Percentiles rank a stretch among this genome's conserved stretches.
Conservation (phyloP, 1,140 invertebrate species). For the Drosophila ambigua region DNA sequence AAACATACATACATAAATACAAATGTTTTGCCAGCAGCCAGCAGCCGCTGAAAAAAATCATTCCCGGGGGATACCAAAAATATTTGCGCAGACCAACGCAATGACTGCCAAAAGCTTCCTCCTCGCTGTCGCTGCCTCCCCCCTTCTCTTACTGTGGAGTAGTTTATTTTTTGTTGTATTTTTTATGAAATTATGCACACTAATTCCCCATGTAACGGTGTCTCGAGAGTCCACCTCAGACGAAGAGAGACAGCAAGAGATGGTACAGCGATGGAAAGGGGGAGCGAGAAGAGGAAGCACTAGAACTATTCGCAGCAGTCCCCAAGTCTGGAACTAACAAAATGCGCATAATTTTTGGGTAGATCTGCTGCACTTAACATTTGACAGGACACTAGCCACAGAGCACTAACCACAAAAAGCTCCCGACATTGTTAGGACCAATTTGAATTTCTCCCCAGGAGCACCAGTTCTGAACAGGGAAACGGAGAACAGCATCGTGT, state of each 20-base stretch:
- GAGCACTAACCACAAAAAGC: slow-evolving; percentile 10
- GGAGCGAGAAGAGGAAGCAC: not conserved
- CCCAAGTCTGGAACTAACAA: slow-evolving; percentile 25
- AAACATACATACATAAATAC: slow-evolving; percentile 1
- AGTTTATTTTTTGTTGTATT: slow-evolving; percentile 23
- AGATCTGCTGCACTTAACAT: slow-evolving; percentile 43
- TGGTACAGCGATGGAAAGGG: not conserved
- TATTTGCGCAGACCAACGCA: slow-evolving; percentile 74
- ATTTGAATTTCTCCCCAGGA: slow-evolving; percentile 24
- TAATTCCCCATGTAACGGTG: slow-evolving; percentile 76
- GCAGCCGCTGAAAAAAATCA: slow-evolving; percentile 44
- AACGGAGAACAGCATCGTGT: too few species aligned
- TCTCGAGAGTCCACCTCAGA: slow-evolving; percentile 44
- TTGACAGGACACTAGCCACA: slow-evolving; percentile 24
- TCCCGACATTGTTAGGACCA: slow-evolving; percentile 12
- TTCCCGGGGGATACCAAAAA: slow-evolving; percentile 67
- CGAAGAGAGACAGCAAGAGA: slow-evolving; percentile 18
- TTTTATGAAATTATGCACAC: slow-evolving; percentile 78
- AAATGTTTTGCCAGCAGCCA: slow-evolving; percentile 44
- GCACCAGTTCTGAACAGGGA: too few species aligned
- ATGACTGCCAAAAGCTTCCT: slow-evolving; percentile 58
- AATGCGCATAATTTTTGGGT: slow-evolving; percentile 55
- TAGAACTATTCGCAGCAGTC: not conserved
- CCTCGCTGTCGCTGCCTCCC: slow-evolving; percentile 8
- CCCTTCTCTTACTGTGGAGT: not conserved